Evolutionary conservation across 2,113 vertebrate genomes (phyloP), one percentile per base, ranked within the genome.

Genomic region (Atherinomorus stipes): DNA sequence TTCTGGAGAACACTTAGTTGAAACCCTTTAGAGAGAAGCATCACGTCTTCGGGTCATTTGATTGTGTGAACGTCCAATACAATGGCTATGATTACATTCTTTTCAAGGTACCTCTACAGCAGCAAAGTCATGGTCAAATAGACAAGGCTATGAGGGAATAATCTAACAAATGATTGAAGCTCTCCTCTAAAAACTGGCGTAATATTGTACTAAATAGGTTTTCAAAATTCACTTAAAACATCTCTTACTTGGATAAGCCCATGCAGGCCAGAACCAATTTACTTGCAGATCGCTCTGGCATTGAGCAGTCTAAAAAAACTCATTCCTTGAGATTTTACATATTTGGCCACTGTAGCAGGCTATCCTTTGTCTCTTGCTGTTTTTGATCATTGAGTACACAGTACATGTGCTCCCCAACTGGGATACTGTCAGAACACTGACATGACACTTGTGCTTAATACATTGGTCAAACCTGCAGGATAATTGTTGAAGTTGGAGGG

Each of bases 211-310:
- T 78, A 83, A 79, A 83, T 67, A 65, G 72, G 65, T 68, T n/a
- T 77, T 89, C 90, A 78, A 85, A 88, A 90, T 86, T 87, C 67
- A 90, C 83, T 88, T 80, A 85, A 82, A 67, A 75, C 74, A 76
- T 81, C 42, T 54, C 52, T 71, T 84, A 81, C 76, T 81, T 74
- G 66, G 80, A 85, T 87, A 79, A 86, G 62, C 72, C 66, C 34
- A 22, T 34, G 50, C 71, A 40, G 61, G 59, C 78, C 65, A 57
- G 37, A 58, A 60, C 57, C 71, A 92, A 90, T 89, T 85, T 63
- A 89, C 85, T 89, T 90, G 82, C 87, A 88, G 85, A 91, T 91
- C 37, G 80, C 49, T 79, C 62, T 79, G 70, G 70, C 71, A 78
- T 34, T 15, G 18, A 16, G 64, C 68, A 37, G 40, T 31, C 71